Conservation (phyloP, 2,888 invertebrate species). For the Alentia gelatinosa region DNA sequence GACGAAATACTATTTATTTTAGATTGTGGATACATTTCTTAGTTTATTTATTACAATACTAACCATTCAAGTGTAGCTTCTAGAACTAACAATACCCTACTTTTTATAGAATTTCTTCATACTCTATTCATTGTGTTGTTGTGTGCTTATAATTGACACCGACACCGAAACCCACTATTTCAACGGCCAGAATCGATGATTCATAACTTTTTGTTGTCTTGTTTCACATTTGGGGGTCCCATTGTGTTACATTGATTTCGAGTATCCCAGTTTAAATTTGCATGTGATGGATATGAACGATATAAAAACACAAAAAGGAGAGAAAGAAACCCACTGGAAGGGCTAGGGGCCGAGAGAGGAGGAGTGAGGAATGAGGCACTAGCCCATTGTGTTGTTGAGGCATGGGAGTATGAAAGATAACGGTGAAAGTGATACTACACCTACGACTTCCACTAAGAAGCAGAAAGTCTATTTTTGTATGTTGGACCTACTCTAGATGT, state of each 20-base stretch:
- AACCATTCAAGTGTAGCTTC: constrained; percentile 36
- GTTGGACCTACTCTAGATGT: constrained; percentile 55
- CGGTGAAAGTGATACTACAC: constrained; percentile 52
- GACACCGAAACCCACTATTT: constrained; percentile 41
- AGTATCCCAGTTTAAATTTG: constrained; percentile 56
- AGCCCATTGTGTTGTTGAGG: constrained; percentile 36
- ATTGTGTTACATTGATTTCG: constrained; percentile 55
- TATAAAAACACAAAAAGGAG: constrained; percentile 23
- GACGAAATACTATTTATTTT: constrained; percentile 33
- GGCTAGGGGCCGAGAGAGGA: constrained; percentile 10
- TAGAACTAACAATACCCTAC: constrained; percentile 47
- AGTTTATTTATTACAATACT: constrained; percentile 43
- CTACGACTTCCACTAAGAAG: constrained; percentile 56
- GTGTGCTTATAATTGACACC: constrained; percentile 51
- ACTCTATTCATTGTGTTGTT: constrained; percentile 52
- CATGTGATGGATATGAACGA: constrained; percentile 58
- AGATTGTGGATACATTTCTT: constrained; percentile 44
- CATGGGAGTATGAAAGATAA: constrained; percentile 37
- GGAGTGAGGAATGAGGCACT: constrained; percentile 10
- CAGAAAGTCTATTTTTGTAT: constrained; percentile 60
- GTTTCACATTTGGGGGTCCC: constrained; percentile 58
- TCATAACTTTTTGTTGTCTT: constrained; percentile 60
- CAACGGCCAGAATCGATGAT: constrained; percentile 52
- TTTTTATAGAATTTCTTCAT: constrained; percentile 51
- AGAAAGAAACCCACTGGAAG: constrained; percentile 29